A percentile compares a stretch with the other conserved stretches of the same genome.
phyloP scores from a whole-genome alignment of 2,113 vertebrate species.

The Hyla sarda region DNA sequence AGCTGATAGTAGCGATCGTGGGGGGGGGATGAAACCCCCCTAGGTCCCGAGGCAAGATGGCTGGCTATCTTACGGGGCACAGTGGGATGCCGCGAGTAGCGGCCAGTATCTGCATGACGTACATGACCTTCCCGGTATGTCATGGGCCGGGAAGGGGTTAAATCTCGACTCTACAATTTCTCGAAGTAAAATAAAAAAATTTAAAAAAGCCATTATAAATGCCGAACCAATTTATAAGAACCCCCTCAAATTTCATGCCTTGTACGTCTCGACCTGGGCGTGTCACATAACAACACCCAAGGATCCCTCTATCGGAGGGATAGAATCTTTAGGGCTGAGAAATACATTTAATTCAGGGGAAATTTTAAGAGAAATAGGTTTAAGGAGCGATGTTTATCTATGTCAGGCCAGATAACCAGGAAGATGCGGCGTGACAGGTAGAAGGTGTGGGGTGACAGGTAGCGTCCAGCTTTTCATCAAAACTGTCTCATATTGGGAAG shows the following conservation, averaged over 20 bases:
- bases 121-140: too few relatives aligned
- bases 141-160: too few relatives aligned
- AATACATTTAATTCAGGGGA: background rate
- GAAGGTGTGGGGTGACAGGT: background rate
- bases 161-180: slow-evolving; percentile 2
- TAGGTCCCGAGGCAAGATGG: too few relatives aligned
- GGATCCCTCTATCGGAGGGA: slow-evolving; percentile 20
- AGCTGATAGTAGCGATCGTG: too few relatives aligned
- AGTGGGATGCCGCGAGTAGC: too few relatives aligned
- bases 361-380: background rate
- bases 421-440: background rate
- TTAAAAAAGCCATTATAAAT: slow-evolving; percentile 37
- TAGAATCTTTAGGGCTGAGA: background rate
- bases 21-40: too few relatives aligned
- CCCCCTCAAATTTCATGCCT: background rate
- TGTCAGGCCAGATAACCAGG: background rate
- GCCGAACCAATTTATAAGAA: slow-evolving; percentile 45
- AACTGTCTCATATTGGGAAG: background rate
- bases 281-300: slow-evolving; percentile 14
- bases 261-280: background rate
- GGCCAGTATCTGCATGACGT: too few relatives aligned
- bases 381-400: slow-evolving; percentile 8
- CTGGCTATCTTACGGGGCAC: too few relatives aligned
- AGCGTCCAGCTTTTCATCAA: background rate
- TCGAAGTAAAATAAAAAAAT: too few relatives aligned